These are phyloP conservation scores for Heteromurus nitidus DNA, from an alignment of 2,888 invertebrate genomes.

Conservation along the genomic window DNA sequence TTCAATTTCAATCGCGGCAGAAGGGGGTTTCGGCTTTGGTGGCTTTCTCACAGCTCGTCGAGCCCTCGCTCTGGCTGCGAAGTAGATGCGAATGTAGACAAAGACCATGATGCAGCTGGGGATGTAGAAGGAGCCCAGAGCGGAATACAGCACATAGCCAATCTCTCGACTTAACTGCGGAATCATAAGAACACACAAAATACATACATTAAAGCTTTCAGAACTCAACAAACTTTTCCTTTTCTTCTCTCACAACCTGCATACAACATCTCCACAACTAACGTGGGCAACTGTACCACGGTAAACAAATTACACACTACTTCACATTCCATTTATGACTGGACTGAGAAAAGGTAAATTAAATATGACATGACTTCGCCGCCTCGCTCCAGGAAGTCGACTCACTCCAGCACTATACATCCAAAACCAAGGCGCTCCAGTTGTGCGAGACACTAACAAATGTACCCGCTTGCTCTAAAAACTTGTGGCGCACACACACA, in stretches of 20 bases:
- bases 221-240: constrained; percentile 4
- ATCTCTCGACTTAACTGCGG: constrained; percentile 95
- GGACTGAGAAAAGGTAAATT: not conserved
- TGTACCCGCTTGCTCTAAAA: not conserved
- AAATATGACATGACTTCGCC: constrained; percentile 6
- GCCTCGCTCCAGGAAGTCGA: not conserved
- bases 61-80: constrained; percentile 94
- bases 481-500: too few species aligned
- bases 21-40: constrained; percentile 78
- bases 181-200: constrained; percentile 72
- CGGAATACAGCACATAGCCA: constrained; percentile 98
- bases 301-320: not conserved
- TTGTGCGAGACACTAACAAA: not conserved
- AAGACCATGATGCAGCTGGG: constrained; percentile 99
- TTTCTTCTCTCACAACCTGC: too few species aligned
- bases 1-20: constrained; percentile 77
- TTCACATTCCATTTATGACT: not conserved
- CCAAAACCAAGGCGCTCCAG: too few species aligned
- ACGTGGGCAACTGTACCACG: constrained; percentile 1
- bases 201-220: not conserved
- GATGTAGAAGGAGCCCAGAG: constrained; percentile 98
- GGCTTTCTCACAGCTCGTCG: constrained; percentile 90
- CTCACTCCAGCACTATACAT: not conserved
- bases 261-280: too few species aligned
- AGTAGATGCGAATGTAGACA: constrained; percentile 99